These are phyloP conservation scores for Shinisaurus crocodilurus DNA, from an alignment of 2,113 vertebrate genomes.

Conservation along the genomic window DNA sequence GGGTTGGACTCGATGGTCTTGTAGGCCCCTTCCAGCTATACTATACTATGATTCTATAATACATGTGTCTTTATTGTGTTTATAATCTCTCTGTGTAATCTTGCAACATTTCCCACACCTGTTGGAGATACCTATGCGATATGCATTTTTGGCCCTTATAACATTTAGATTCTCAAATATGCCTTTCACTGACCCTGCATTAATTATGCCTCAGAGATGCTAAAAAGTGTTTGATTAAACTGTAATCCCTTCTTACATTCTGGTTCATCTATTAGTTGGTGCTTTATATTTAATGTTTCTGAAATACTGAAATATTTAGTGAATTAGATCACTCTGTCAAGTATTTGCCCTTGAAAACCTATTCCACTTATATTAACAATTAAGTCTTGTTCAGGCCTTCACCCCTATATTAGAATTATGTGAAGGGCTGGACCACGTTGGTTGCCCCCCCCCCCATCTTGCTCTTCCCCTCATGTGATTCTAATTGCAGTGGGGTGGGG, in stretches of 20 bases:
- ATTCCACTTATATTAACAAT: neutral
- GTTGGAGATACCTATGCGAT: neutral
- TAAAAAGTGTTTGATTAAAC: neutral
- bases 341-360: neutral
- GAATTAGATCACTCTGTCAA: neutral
- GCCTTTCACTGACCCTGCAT: neutral
- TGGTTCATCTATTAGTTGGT: neutral
- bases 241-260: neutral
- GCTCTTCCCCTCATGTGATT: neutral
- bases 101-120: neutral
- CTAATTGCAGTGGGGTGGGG: neutral
- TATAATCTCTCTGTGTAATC: neutral
- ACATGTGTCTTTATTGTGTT: neutral
- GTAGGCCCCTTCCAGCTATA: too few relatives aligned
- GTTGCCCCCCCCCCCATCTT: neutral
- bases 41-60: too few relatives aligned
- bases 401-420: too few relatives aligned
- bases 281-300: neutral
- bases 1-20: too few relatives aligned
- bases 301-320: neutral
- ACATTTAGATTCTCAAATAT: neutral
- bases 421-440: too few relatives aligned
- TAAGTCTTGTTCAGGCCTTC: neutral
- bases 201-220: neutral
- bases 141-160: neutral